Conservation (phyloP, 2,888 invertebrate species). For the Tetragnatha montana region DNA sequence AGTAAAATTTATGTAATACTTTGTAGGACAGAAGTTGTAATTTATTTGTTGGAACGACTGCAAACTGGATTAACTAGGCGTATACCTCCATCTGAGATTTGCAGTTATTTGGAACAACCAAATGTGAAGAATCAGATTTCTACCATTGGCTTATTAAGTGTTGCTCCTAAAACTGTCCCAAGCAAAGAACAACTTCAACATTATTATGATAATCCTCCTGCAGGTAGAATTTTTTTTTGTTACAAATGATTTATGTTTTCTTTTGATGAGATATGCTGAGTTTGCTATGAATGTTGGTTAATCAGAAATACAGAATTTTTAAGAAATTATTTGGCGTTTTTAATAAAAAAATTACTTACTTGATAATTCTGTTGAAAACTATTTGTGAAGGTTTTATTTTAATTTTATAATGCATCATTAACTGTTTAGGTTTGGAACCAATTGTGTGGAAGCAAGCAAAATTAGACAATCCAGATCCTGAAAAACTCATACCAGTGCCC, state of each 20-base stretch:
- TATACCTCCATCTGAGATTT: slow-evolving; percentile 76
- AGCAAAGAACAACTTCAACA: slow-evolving; percentile 82
- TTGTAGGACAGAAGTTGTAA: slow-evolving; percentile 82
- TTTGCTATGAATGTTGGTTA: no score
- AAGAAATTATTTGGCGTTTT: no score
- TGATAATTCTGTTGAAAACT: no score
- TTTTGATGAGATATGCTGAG: no score
- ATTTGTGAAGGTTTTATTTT: no score
- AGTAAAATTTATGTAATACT: slow-evolving; percentile 9
- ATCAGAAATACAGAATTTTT: neutral
- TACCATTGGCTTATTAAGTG: slow-evolving; percentile 84
- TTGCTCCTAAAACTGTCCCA: slow-evolving; percentile 82
- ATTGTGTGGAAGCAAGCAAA: slow-evolving; percentile 97
- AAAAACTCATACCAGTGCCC: slow-evolving; percentile 92
- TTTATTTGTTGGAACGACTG: slow-evolving; percentile 84
- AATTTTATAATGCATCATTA: slow-evolving; percentile 70
- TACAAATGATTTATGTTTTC: no score
- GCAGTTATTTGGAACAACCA: slow-evolving; percentile 79
- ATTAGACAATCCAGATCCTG: slow-evolving; percentile 94
- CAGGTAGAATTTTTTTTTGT: slow-evolving; percentile 77
- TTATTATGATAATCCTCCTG: slow-evolving; percentile 92
- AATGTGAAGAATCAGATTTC: slow-evolving; percentile 84
- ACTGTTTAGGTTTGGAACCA: slow-evolving; percentile 91
- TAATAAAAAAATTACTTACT: no score
- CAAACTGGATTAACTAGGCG: slow-evolving; percentile 77